Percentiles rank a stretch among this genome's conserved stretches.
phyloP scores from a whole-genome alignment of 2,888 invertebrate species.

The Chrysotoxum bicinctum region DNA sequence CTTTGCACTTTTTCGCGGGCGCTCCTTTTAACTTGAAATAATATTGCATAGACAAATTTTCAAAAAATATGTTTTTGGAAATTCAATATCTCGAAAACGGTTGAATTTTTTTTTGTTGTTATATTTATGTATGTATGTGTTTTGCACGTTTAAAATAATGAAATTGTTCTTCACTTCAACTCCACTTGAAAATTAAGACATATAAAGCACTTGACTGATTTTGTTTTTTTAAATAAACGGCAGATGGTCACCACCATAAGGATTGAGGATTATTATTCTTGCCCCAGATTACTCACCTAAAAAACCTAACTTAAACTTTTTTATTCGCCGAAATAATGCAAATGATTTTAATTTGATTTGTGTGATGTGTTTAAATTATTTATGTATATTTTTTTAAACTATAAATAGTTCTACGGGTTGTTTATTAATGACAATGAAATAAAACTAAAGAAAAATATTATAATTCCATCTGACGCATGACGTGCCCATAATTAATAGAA shows the following conservation, averaged over 20 bases:
- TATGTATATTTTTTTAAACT: background rate
- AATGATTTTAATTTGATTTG: conserved; percentile 14
- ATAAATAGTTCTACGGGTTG: conserved; percentile 36
- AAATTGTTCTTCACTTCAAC: no score
- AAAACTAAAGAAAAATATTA: background rate
- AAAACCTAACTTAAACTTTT: background rate
- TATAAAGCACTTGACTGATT: no score
- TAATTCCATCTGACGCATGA: background rate
- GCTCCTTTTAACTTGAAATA: no score
- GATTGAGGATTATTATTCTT: background rate
- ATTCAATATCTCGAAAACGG: no score
- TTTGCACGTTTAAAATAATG: no score
- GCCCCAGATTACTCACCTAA: background rate
- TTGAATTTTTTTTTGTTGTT: no score
- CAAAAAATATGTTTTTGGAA: no score
- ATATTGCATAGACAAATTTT: no score
- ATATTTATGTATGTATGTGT: no score
- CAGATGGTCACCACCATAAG: background rate
- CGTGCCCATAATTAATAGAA: conserved; percentile 7
- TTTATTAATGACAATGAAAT: conserved; percentile 27
- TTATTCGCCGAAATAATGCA: conserved; percentile 35
- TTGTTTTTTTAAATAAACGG: background rate
- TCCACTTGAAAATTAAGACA: no score
- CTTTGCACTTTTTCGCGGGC: no score
- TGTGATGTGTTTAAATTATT: conserved; percentile 10